Base-by-base conservation (phyloP, 2,797 vertebrate species). In the Oceanodroma leucorhoa region DNA sequence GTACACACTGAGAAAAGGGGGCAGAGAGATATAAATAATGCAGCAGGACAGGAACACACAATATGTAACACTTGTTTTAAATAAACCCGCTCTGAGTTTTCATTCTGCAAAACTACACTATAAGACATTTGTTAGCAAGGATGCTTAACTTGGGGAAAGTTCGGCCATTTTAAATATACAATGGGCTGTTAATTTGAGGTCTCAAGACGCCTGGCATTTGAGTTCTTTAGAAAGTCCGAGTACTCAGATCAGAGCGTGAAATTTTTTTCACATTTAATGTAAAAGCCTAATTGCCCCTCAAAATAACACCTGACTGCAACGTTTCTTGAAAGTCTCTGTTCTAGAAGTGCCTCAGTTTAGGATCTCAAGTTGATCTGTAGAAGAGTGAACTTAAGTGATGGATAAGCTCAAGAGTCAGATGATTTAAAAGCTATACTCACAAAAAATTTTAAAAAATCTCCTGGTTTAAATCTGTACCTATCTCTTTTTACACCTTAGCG, bases 1-100 rank as follows among this genome's bases (percentile, higher is more conserved):
- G 98, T 98, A 75, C 99, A 99, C 97, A 99, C 99, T 99, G 76
- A 85, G 43, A 36, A 93, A 87, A 79, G 17, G 96, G 57, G 94
- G 19, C 66, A 85, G 67, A 71, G 43, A 87, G 45, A 19, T 3
- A 76, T 5, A 94, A 93, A 80, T 69, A 82, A 85, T 50, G 81
- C 72, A 81, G 70, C 71, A 75, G 53, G 54, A 84, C 55, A 41
- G 53, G 51, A 77, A 64, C 1, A 2, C 8, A 18, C 53, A 36
- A 41, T 13, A 14, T 1, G 6, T 14, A 93, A 71, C 10, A 4
- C 43, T 87, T 24, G 16, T 36, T 88, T 87, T 64, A 84, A 79
- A 82, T 43, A 90, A 77, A 20, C 14, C 21, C 1, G 0, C 77
- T 50, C 16, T 11, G 27, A 53, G 24, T 36, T 69, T 50, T 64